phyloP scores from a whole-genome alignment of 2,888 invertebrate species.

The Yponomeuta cagnagella region DNA sequence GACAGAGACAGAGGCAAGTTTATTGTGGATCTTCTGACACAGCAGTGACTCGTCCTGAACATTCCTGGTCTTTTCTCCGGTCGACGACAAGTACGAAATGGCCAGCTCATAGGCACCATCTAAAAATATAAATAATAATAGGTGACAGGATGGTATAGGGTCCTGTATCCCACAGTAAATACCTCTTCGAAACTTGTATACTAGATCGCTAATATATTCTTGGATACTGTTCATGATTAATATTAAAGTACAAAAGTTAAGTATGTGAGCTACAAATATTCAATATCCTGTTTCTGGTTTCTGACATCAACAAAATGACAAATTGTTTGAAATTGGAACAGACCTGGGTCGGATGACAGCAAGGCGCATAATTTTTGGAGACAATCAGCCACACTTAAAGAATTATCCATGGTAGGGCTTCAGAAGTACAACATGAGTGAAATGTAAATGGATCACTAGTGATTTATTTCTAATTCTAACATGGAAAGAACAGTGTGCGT shows the following conservation, averaged over 20 bases:
- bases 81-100: slow-evolving; percentile 58
- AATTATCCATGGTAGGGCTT: slow-evolving; percentile 8
- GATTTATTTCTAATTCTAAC: neutral
- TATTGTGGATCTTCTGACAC: slow-evolving; percentile 59
- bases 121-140: slow-evolving; percentile 26
- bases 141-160: neutral
- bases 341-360: slow-evolving; percentile 63
- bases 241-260: neutral
- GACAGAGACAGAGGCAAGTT: slow-evolving; percentile 41
- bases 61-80: slow-evolving; percentile 42
- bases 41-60: slow-evolving; percentile 56
- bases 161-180: slow-evolving; percentile 4
- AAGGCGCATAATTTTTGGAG: slow-evolving; percentile 60
- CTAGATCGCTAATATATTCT: slow-evolving; percentile 29
- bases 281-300: neutral
- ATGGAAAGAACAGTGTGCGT: neutral
- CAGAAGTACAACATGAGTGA: neutral
- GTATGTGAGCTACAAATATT: slow-evolving; percentile 14
- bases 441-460: neutral
- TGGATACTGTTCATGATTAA: slow-evolving; percentile 44
- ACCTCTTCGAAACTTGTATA: slow-evolving; percentile 22
- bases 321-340: slow-evolving; percentile 24
- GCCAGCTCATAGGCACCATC: slow-evolving; percentile 68
- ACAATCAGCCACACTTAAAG: slow-evolving; percentile 44
- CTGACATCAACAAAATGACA: neutral